A percentile compares a stretch with the other conserved stretches of the same genome.
Evolutionary conservation across 2,888 invertebrate species (phyloP).

Genomic region (Zhuqinia jingwanae): DNA sequence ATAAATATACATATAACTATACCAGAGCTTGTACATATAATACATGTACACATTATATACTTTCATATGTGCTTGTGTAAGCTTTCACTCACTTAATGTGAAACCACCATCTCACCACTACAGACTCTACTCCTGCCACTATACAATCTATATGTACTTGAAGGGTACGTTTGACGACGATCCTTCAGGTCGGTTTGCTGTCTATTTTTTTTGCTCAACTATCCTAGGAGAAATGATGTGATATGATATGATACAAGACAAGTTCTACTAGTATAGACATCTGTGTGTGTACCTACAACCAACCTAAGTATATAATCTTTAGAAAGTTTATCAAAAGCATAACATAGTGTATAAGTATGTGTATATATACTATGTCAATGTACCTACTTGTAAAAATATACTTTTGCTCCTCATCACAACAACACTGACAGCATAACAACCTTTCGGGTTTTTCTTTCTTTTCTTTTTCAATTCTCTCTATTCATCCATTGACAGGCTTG

Average conservation of each 20-base stretch:
- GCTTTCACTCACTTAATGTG: slow-evolving; percentile 40
- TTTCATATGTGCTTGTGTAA: background rate
- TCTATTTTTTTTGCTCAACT: slow-evolving; percentile 36
- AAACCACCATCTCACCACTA: slow-evolving; percentile 17
- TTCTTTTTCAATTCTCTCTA: slow-evolving; percentile 35
- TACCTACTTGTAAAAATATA: too few species aligned
- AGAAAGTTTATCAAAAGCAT: too few species aligned
- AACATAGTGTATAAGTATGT: too few species aligned
- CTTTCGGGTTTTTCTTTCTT: too few species aligned
- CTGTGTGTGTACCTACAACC: too few species aligned
- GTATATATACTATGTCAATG: too few species aligned
- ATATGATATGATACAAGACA: slow-evolving; percentile 16
- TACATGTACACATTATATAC: too few species aligned
- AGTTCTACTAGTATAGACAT: background rate
- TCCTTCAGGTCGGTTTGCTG: slow-evolving; percentile 23
- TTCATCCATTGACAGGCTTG: slow-evolving; percentile 35
- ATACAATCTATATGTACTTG: slow-evolving; percentile 4
- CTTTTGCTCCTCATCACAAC: slow-evolving; percentile 5
- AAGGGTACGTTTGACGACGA: background rate
- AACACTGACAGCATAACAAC: slow-evolving; percentile 36
- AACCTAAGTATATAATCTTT: too few species aligned
- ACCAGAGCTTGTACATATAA: too few species aligned
- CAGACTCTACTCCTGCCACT: slow-evolving; percentile 1
- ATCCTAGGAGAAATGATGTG: slow-evolving; percentile 2
- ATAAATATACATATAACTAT: too few species aligned